These are phyloP conservation scores for Rhamnusium bicolor DNA, from an alignment of 2,888 invertebrate species.

Conservation along the genomic window DNA sequence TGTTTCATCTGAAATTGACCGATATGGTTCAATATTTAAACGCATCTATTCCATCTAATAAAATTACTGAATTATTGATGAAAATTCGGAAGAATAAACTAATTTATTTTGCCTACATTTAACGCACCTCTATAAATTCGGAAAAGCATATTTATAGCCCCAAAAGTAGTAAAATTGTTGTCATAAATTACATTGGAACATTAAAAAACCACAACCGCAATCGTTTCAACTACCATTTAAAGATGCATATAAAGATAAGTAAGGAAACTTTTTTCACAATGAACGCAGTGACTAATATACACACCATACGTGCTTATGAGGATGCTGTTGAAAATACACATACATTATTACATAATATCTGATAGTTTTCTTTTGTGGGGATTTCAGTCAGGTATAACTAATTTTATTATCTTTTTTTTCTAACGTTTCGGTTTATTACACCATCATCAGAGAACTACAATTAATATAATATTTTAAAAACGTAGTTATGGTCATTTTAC, in stretches of 20 bases:
- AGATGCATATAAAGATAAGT: neutral
- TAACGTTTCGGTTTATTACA: too few relatives aligned
- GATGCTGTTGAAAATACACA: neutral
- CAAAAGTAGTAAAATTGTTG: conserved; percentile 8
- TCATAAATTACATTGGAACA: conserved; percentile 1
- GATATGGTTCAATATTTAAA: too few relatives aligned
- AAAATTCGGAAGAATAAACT: neutral
- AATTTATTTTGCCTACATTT: conserved; percentile 10
- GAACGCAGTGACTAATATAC: neutral
- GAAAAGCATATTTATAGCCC: neutral
- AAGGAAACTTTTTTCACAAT: neutral
- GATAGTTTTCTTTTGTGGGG: too few relatives aligned
- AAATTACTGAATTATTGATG: neutral
- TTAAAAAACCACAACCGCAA: conserved; percentile 1
- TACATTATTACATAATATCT: neutral
- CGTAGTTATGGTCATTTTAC: too few relatives aligned
- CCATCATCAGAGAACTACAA: too few relatives aligned
- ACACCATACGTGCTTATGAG: neutral
- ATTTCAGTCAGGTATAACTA: too few relatives aligned
- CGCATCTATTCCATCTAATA: neutral
- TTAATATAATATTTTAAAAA: too few relatives aligned
- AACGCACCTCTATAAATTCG: conserved; percentile 9
- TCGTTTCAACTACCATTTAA: conserved; percentile 3
- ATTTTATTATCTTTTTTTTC: too few relatives aligned
- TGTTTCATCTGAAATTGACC: too few relatives aligned